phyloP scores from a whole-genome alignment of 2,888 invertebrate genomes.

The Boloria selene region DNA sequence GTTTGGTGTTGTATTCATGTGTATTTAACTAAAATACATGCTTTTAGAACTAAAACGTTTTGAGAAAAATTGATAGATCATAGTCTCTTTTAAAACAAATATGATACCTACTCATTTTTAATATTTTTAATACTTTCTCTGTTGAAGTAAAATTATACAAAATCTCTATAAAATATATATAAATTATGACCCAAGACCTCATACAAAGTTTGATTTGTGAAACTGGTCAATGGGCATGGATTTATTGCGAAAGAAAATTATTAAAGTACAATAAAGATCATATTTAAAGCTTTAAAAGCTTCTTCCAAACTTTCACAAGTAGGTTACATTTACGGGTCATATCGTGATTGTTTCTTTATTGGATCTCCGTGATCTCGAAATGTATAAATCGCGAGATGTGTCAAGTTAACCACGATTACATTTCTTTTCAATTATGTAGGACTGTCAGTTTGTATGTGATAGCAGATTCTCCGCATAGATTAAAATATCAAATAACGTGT shows the following conservation, averaged over 20 bases:
- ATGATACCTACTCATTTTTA: too few species aligned
- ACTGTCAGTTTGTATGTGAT: background rate
- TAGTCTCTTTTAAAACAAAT: too few species aligned
- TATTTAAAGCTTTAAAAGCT: background rate
- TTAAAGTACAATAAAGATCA: background rate
- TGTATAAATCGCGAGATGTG: constrained; percentile 19
- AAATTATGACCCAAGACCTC: too few species aligned
- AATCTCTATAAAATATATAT: too few species aligned
- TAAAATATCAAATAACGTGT: background rate
- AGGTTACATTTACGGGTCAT: constrained; percentile 20
- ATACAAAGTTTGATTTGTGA: too few species aligned
- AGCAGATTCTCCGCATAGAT: background rate
- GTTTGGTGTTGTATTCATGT: too few species aligned
- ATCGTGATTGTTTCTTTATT: constrained; percentile 30
- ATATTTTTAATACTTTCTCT: too few species aligned
- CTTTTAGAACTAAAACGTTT: too few species aligned
- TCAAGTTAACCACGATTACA: constrained; percentile 1
- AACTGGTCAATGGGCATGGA: too few species aligned
- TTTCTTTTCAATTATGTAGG: background rate
- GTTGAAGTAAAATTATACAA: too few species aligned
- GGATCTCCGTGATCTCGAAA: constrained; percentile 24
- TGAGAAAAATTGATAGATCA: too few species aligned
- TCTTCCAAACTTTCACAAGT: constrained; percentile 18
- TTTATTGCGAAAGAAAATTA: background rate
- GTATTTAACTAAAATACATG: too few species aligned